Conservation (phyloP, 2,797 vertebrate genomes). For the Semotilus atromaculatus region DNA sequence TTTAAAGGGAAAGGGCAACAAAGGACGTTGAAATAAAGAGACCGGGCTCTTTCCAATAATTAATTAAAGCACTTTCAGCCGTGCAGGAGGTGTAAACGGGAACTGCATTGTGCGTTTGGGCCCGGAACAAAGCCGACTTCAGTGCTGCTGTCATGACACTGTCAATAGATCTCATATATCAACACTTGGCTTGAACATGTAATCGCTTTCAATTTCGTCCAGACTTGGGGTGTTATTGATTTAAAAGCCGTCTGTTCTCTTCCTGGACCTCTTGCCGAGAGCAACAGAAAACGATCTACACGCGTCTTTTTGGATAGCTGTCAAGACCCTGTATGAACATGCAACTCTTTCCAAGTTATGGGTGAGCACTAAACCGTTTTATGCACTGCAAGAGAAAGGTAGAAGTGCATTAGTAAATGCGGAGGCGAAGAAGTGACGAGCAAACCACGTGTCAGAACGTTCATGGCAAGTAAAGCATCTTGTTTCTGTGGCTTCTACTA, state of each 20-base stretch:
- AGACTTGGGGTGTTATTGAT: constrained; percentile 43
- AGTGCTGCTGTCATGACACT: neutral
- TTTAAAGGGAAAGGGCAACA: constrained; percentile 48
- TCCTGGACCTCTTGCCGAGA: constrained; percentile 43
- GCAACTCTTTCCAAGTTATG: constrained; percentile 19
- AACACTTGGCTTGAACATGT: constrained; percentile 9
- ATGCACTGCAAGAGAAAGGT: constrained; percentile 23
- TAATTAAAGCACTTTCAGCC: constrained; percentile 47
- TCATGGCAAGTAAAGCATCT: constrained; percentile 14
- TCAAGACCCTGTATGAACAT: constrained; percentile 41
- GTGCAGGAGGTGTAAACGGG: constrained; percentile 14
- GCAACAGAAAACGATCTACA: constrained; percentile 25
- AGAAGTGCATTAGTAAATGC: constrained; percentile 6
- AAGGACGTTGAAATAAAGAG: constrained; percentile 48
- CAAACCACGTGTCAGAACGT: constrained; percentile 21
- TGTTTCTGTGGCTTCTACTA: neutral
- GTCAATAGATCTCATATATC: constrained; percentile 36
- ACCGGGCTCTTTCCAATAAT: constrained; percentile 29
- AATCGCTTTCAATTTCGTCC: constrained; percentile 32
- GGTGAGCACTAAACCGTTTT: neutral
- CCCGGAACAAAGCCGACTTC: constrained; percentile 36
- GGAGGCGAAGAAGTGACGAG: neutral
- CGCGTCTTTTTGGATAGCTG: constrained; percentile 40
- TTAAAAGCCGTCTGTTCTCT: constrained; percentile 36
- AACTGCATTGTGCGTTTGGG: constrained; percentile 2